A percentile compares a stretch with the other conserved stretches of the same genome.
These are phyloP conservation scores for Danio rerio DNA, from an alignment of 2,113 vertebrate genomes.

Conservation along the genomic window DNA sequence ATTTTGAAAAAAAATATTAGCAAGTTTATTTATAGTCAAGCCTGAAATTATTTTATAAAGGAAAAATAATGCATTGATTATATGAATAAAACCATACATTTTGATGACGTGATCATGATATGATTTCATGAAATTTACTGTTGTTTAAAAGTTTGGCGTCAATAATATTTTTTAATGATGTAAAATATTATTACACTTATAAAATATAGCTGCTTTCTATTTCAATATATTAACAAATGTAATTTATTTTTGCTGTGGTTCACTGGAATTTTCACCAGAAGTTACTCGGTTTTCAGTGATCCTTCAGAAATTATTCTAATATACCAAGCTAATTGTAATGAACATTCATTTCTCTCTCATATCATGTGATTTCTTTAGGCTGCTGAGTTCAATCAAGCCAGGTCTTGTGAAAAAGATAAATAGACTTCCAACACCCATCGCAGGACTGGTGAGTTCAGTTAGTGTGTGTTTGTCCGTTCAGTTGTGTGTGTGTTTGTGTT, in stretches of 20 bases:
- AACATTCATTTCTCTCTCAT: constrained; percentile 4
- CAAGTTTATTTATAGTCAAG: no score
- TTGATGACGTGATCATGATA: no score
- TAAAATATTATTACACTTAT: no score
- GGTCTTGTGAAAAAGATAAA: constrained; percentile 98
- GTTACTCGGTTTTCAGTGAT: background rate
- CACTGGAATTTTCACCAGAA: background rate
- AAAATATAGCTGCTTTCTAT: background rate
- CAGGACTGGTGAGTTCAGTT: constrained; percentile 88
- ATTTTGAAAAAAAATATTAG: no score
- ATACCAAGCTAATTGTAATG: background rate
- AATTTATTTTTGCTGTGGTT: background rate
- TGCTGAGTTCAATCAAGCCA: constrained; percentile 95
- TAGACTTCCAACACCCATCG: constrained; percentile 93
- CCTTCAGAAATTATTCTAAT: background rate
- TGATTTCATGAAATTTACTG: no score
- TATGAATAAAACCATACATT: no score
- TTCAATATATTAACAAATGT: background rate
- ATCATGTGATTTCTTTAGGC: constrained; percentile 72
- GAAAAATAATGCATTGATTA: no score
- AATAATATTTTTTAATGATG: no score
- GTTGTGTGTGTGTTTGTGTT: background rate
- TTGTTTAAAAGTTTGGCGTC: no score
- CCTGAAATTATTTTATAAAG: no score
- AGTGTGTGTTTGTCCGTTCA: constrained; percentile 27